These are phyloP conservation scores for Drosophila seguyi DNA, from an alignment of 1,140 invertebrate species.

Conservation along the genomic window DNA sequence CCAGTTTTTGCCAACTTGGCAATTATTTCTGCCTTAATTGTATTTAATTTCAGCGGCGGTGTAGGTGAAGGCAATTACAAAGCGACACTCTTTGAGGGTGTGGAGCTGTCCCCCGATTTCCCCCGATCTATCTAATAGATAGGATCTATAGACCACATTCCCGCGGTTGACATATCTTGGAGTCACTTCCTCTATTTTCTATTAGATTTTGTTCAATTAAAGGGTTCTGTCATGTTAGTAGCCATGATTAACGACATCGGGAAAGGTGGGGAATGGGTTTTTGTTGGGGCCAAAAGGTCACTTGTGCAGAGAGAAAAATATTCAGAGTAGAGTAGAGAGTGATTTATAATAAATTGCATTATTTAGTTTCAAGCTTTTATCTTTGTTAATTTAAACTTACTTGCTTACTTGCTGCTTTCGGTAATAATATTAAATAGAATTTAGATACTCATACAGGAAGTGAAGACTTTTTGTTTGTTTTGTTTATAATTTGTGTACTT, in stretches of 20 bases:
- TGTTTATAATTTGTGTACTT: no score
- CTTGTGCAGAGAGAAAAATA: background rate
- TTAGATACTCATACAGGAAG: background rate
- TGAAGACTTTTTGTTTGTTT: background rate
- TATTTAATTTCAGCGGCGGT: conserved; percentile 39
- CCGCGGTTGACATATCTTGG: conserved; percentile 6
- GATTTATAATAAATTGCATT: background rate
- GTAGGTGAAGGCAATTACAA: conserved; percentile 32
- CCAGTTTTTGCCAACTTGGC: conserved; percentile 40
- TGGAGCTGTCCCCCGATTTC: conserved; percentile 22
- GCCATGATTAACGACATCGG: conserved; percentile 30
- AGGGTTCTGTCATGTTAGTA: conserved; percentile 40
- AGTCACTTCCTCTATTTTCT: conserved; percentile 15
- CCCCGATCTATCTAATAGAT: no score
- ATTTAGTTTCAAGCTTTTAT: background rate
- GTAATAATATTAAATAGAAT: background rate
- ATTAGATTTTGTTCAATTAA: conserved; percentile 38
- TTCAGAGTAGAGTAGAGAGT: background rate
- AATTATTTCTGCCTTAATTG: conserved; percentile 62
- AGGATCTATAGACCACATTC: conserved; percentile 37
- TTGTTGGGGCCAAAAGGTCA: background rate
- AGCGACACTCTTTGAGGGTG: conserved; percentile 46
- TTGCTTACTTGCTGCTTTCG: background rate
- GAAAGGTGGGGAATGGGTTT: conserved; percentile 12
- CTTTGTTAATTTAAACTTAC: background rate